A percentile compares a stretch with the other conserved stretches of the same genome.
These are phyloP conservation scores for Hippocampus barbouri DNA, from an alignment of 2,113 vertebrate species.

Conservation along the genomic window DNA sequence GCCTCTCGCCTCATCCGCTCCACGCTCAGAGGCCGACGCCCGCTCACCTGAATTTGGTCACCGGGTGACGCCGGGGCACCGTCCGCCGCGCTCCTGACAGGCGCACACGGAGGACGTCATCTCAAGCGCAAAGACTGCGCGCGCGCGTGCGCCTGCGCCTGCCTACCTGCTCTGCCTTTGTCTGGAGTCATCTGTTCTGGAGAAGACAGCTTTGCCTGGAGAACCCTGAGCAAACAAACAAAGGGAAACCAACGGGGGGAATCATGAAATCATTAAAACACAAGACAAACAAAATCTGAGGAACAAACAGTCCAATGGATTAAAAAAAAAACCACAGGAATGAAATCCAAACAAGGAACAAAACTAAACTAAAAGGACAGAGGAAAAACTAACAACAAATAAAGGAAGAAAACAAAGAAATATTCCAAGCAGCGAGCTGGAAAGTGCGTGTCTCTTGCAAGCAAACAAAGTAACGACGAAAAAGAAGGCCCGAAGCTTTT, in stretches of 20 bases:
- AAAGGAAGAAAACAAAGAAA: no score
- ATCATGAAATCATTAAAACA: background rate
- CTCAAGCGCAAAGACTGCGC: background rate
- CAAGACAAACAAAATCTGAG: background rate
- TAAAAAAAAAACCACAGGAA: no score
- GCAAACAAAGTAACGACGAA: no score
- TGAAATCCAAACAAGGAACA: no score
- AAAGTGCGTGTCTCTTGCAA: no score
- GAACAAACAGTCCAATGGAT: no score
- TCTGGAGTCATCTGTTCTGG: constrained; percentile 76
- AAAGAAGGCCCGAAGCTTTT: no score
- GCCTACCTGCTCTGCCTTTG: constrained; percentile 74
- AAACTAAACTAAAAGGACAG: no score
- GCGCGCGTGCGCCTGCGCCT: background rate
- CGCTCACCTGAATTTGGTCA: constrained; percentile 55
- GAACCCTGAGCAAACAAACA: constrained; percentile 69
- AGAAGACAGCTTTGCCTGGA: constrained; percentile 69
- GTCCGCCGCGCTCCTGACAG: constrained; percentile 55
- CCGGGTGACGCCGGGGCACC: constrained; percentile 35
- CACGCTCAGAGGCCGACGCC: constrained; percentile 24
- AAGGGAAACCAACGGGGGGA: background rate
- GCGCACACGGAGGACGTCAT: background rate
- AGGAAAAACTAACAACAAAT: no score
- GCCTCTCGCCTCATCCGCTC: constrained; percentile 88
- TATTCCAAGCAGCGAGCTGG: no score